Percentiles rank a stretch among this genome's conserved stretches.
Conservation (phyloP, 2,888 invertebrate species). For the Thysanoteuthis rhombus region DNA sequence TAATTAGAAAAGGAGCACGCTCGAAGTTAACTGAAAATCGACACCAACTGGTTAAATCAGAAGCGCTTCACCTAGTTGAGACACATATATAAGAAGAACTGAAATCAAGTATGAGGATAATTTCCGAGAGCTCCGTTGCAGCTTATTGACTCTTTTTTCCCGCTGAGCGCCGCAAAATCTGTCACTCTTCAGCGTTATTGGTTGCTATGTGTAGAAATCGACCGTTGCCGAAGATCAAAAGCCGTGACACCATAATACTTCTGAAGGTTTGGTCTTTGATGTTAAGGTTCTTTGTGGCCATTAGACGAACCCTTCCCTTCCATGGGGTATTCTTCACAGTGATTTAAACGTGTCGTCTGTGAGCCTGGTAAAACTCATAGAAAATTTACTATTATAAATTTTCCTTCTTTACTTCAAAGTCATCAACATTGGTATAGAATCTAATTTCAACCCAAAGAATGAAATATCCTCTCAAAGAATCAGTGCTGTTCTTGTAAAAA, state of each 20-base stretch:
- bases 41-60: neutral
- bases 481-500: no score
- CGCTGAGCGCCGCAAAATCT: neutral
- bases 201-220: neutral
- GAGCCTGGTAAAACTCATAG: neutral
- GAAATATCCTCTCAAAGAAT: no score
- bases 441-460: neutral
- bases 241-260: neutral
- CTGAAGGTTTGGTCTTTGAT: neutral
- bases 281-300: neutral
- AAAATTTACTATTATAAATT: neutral
- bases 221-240: neutral
- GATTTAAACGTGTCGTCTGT: neutral
- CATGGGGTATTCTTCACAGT: neutral
- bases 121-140: neutral
- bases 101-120: neutral
- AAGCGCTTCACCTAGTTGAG: neutral
- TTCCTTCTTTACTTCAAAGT: neutral
- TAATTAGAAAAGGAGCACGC: neutral
- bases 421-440: neutral
- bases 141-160: neutral
- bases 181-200: neutral
- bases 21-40: neutral
- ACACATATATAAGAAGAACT: neutral
- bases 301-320: neutral